Percentiles rank a stretch among this genome's conserved stretches.
phyloP scores from a whole-genome alignment of 2,888 invertebrate genomes.

The Alloplasta piceator region DNA sequence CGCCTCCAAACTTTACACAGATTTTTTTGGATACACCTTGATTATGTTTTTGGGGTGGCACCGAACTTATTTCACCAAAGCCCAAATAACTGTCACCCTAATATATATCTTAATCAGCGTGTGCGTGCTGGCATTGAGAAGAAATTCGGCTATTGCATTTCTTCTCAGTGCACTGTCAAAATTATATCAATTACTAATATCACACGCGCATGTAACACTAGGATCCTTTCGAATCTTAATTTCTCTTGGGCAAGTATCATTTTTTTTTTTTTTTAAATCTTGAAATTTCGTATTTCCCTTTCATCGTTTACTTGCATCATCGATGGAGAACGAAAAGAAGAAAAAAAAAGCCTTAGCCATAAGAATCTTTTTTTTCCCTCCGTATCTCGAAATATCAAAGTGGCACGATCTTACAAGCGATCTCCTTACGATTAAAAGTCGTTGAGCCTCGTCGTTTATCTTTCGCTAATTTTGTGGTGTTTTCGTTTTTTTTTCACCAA shows the following conservation, averaged over 20 bases:
- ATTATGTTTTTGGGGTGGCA: too few relatives aligned
- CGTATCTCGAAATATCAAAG: constrained; percentile 58
- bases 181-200: constrained; percentile 73
- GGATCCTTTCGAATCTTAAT: constrained; percentile 43
- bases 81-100: too few relatives aligned
- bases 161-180: constrained; percentile 52
- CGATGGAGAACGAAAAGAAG: constrained; percentile 9
- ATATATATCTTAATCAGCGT: constrained; percentile 60
- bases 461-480: constrained; percentile 10
- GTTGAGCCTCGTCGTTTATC: constrained; percentile 53
- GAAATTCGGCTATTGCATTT: constrained; percentile 30
- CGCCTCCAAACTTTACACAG: too few relatives aligned
- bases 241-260: constrained; percentile 34
- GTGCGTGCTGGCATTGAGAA: constrained; percentile 63
- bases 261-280: constrained; percentile 15
- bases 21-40: too few relatives aligned
- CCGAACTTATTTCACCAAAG: too few relatives aligned
- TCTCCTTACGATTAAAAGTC: constrained; percentile 50
- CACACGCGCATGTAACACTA: constrained; percentile 69
- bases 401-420: constrained; percentile 61
- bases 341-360: constrained; percentile 32
- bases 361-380: constrained; percentile 31
- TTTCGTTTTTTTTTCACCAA: neutral
- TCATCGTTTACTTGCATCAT: constrained; percentile 14
- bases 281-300: constrained; percentile 1